Conservation (phyloP, 2,888 invertebrate genomes). For the Panzeria rudis region DNA sequence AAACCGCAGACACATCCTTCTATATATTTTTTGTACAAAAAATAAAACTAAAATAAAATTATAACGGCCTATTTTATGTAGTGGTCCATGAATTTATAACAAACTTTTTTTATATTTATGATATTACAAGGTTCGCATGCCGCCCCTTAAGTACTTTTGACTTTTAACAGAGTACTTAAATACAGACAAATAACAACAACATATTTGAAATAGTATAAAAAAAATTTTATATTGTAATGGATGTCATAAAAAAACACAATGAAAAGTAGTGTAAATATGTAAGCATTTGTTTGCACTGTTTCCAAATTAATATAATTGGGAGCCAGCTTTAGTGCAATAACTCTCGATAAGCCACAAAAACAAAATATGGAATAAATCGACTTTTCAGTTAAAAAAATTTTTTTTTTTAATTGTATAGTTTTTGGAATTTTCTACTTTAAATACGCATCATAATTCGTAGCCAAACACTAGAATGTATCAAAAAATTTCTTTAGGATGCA, state of each 20-base stretch:
- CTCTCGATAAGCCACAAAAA: no score
- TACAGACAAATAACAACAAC: neutral
- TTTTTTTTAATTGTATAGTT: no score
- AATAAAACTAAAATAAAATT: constrained; percentile 23
- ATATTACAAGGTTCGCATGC: constrained; percentile 1
- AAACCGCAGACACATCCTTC: neutral
- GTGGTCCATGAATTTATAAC: constrained; percentile 32
- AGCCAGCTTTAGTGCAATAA: no score
- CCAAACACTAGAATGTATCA: no score
- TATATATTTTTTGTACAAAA: neutral
- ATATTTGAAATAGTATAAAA: neutral
- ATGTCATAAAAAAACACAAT: constrained; percentile 23
- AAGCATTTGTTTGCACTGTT: constrained; percentile 13
- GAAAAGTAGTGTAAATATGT: neutral
- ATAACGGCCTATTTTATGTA: constrained; percentile 37
- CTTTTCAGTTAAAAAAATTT: no score
- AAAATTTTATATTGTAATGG: constrained; percentile 12
- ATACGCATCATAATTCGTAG: no score
- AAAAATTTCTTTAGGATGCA: no score
- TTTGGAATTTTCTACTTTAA: no score
- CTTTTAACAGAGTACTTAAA: constrained; percentile 1
- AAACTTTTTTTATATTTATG: constrained; percentile 28
- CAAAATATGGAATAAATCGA: no score
- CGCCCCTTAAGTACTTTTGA: constrained; percentile 39
- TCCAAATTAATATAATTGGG: constrained; percentile 1